phyloP scores from a whole-genome alignment of 2,797 vertebrate species.

The Myioborus miniatus region DNA sequence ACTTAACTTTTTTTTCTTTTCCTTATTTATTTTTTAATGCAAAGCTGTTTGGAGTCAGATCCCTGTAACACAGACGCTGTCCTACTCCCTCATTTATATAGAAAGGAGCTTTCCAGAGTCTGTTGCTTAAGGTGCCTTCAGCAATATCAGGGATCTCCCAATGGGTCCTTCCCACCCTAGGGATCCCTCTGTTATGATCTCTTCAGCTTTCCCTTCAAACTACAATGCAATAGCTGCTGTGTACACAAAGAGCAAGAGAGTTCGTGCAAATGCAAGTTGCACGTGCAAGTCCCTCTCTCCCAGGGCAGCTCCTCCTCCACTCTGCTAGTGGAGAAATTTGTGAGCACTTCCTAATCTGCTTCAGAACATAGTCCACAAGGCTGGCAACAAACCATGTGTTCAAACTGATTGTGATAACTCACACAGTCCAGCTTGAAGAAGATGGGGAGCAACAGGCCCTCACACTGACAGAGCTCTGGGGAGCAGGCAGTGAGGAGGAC shows the following conservation, averaged over 20 bases:
- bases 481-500: not conserved
- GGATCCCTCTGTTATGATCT: not conserved
- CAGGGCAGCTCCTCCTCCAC: not conserved
- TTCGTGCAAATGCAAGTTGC: not conserved
- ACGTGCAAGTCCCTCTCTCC: not conserved
- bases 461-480: not conserved
- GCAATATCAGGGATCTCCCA: not conserved
- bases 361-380: not conserved
- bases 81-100: not conserved
- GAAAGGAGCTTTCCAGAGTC: not conserved
- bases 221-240: not conserved
- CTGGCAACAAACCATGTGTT: not conserved
- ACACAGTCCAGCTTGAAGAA: not conserved
- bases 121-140: not conserved
- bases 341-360: not conserved
- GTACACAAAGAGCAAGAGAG: not conserved
- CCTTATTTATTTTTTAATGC: not conserved
- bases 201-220: not conserved
- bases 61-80: not conserved
- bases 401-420: not conserved
- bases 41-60: conserved; percentile 1
- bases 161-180: not conserved
- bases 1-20: not conserved
- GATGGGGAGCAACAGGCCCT: not conserved
- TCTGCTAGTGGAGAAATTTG: not conserved